Evolutionary conservation across 2,113 vertebrate genomes (phyloP), one percentile per base, ranked within the genome.

Genomic region (Callipepla californica): DNA sequence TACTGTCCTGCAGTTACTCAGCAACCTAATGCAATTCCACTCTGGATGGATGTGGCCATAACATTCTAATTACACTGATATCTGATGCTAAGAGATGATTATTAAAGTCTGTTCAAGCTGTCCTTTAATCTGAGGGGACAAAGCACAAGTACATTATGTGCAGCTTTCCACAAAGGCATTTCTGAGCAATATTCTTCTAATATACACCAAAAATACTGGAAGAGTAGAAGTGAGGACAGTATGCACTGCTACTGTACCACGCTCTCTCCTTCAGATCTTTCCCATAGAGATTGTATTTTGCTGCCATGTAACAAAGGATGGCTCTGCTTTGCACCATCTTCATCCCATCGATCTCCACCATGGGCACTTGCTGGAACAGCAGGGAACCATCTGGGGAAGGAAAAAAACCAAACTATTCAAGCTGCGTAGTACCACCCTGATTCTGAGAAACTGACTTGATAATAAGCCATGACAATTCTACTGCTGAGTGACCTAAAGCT

Each of bases 321-420:
- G 99, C 99, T 95, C 97, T 98, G 1, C 97, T 98, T 96, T 99
- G 99, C 11, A 99, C 94, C 34, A 99, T 96, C 82, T 93, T 97
- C 99, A 99, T 98, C 40, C 98, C 98, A 70, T 99, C 99, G 0
- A 99, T 99, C 94, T 99, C 65, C 40, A 99, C 98, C 98, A 99
- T 48, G 21, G 98, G 99, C 11, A 99, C 97, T 74, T 99, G 99
- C 53, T 98, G 96, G 25, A 98, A 99, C 89, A 99, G 95, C 77
- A 99, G 97, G 14, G 3, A 7, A 92, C 98, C 99, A 87, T 95
- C 98, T 98, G 51, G 28, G 22, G 38, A 85, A 95, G 66, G 38
- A 83, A 92, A 95, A 66, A 55, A 50, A 79, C 17, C 40, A 61
- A 89, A 44, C 34, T 63, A 61, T 30, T 82, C 5, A 59, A 32